A percentile compares a stretch with the other conserved stretches of the same genome.
Evolutionary conservation across 2,113 vertebrate species (phyloP).

Genomic region (Podocnemis expansa): DNA sequence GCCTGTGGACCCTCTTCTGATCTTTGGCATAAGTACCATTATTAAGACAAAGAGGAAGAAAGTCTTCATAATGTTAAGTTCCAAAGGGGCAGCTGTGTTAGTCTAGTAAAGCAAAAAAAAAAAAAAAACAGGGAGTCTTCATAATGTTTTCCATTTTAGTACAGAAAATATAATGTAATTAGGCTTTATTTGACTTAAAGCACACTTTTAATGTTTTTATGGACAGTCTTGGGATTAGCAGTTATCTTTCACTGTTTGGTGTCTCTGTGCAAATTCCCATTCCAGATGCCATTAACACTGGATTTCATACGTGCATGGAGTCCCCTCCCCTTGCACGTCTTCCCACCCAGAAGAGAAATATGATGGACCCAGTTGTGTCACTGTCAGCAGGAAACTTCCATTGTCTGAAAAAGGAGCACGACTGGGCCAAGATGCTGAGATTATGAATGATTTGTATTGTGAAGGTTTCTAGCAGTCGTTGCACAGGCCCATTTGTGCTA

Average conservation of each 20-base stretch:
- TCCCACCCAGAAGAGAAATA: background rate
- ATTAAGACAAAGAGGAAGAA: background rate
- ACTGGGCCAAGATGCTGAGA: background rate
- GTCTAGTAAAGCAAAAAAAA: no score
- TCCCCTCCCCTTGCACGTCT: background rate
- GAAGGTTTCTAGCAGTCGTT: background rate
- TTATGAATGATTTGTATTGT: background rate
- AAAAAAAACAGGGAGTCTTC: no score
- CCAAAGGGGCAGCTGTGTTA: no score
- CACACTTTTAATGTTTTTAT: background rate
- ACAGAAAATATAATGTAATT: background rate
- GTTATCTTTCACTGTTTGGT: background rate
- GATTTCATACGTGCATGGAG: background rate
- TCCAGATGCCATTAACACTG: fast-evolving
- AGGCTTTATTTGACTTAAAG: background rate
- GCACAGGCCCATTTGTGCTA: background rate
- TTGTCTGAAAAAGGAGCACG: background rate
- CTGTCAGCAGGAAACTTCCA: background rate
- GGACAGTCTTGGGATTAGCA: background rate
- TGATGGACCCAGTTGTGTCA: background rate
- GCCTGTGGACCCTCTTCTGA: background rate
- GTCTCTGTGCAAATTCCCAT: background rate
- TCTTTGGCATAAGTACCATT: fast-evolving
- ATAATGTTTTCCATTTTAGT: background rate
- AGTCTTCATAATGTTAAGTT: background rate